Evolutionary conservation across 37 sponge, comb jelly and placozoan species (phyloP).

Genomic region (Ephydatia muelleri): DNA sequence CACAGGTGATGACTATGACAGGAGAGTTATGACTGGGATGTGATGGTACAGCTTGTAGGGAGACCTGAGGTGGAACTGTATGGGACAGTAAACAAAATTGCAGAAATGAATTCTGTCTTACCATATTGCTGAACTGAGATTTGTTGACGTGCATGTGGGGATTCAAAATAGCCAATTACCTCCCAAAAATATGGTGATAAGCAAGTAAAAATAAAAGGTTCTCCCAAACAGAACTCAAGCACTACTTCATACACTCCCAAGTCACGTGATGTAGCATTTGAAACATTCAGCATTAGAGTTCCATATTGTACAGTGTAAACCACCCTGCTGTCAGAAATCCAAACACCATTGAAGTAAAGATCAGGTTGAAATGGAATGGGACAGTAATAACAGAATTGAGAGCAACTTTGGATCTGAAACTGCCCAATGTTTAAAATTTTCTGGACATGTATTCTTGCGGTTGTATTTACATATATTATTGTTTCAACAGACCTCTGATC

Average conservation of each 20-base stretch:
- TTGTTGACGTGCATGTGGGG: background rate
- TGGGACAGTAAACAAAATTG: background rate
- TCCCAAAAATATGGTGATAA: background rate
- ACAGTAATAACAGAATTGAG: background rate
- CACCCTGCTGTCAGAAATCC: background rate
- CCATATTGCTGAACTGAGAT: background rate
- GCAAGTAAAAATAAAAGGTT: background rate
- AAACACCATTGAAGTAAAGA: background rate
- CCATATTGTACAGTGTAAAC: background rate
- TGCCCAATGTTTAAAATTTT: background rate
- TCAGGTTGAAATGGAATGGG: background rate
- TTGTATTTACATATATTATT: background rate
- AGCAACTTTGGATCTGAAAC: background rate
- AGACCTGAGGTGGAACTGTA: background rate
- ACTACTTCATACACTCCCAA: background rate
- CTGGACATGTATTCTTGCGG: background rate
- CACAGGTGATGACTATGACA: background rate
- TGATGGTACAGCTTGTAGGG: background rate
- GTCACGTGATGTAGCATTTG: background rate
- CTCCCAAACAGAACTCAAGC: background rate
- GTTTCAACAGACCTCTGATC: background rate
- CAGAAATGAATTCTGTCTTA: background rate
- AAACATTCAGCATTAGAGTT: background rate
- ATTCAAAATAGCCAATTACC: background rate
- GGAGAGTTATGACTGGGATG: background rate